Evolutionary conservation across 1,140 invertebrate genomes (phyloP).

Genomic region (Leptopilina clavipes): DNA sequence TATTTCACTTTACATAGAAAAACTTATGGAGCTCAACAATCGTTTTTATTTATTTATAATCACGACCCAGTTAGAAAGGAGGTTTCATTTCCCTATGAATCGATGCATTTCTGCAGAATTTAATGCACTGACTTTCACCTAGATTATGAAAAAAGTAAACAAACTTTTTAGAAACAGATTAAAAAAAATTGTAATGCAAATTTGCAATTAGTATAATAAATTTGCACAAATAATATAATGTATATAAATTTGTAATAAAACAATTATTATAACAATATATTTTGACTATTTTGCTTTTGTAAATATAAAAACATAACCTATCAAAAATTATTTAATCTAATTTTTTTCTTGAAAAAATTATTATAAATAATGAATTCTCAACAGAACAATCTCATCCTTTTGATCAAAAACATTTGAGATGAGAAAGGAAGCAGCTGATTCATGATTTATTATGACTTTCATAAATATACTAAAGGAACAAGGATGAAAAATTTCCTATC

Average conservation of each 20-base stretch:
- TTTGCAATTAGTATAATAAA: too few species aligned
- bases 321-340: too few species aligned
- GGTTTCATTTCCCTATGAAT: slow-evolving; percentile 25
- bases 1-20: neutral
- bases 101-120: neutral
- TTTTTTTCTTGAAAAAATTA: too few species aligned
- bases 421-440: neutral
- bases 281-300: too few species aligned
- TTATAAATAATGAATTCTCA: neutral
- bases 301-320: too few species aligned
- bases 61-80: neutral
- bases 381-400: neutral
- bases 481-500: neutral
- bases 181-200: too few species aligned
- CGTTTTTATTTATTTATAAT: neutral
- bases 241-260: too few species aligned
- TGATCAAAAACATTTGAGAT: neutral
- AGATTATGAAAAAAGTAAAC: slow-evolving; percentile 8
- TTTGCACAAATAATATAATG: too few species aligned
- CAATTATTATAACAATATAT: too few species aligned
- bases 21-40: slow-evolving; percentile 2
- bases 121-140: slow-evolving; percentile 22
- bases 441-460: neutral
- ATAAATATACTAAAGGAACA: neutral
- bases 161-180: neutral